Evolutionary conservation across 1,140 invertebrate species (phyloP).

Genomic region (Coelopa frigida): DNA sequence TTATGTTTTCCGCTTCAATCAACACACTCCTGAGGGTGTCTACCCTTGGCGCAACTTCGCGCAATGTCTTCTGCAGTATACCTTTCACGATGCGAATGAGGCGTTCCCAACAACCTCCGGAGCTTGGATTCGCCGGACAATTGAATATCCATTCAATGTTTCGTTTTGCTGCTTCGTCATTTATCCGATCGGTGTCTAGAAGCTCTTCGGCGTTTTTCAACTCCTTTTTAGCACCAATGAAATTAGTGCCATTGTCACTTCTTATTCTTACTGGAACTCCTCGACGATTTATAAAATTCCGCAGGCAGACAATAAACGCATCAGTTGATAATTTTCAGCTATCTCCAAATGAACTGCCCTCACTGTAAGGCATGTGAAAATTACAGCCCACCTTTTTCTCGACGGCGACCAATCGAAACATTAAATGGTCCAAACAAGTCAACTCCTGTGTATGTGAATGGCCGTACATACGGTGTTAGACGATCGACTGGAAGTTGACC

Average conservation of each 20-base stretch:
- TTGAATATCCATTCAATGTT: slow-evolving; percentile 26
- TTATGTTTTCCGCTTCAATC: slow-evolving; percentile 22
- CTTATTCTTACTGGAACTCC: slow-evolving; percentile 1
- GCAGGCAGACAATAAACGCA: slow-evolving; percentile 3
- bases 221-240: slow-evolving; percentile 24
- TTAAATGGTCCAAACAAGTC: slow-evolving; percentile 11
- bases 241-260: slow-evolving; percentile 10
- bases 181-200: background rate
- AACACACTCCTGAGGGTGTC: slow-evolving; percentile 17
- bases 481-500: slow-evolving; percentile 3
- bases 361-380: slow-evolving; percentile 12
- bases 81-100: slow-evolving; percentile 11
- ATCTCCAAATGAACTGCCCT: slow-evolving; percentile 1
- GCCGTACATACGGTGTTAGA: background rate
- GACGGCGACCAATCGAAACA: slow-evolving; percentile 14
- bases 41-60: background rate
- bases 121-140: slow-evolving; percentile 25
- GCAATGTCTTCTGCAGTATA: background rate
- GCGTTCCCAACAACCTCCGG: slow-evolving; percentile 22
- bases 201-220: slow-evolving; percentile 11
- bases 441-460: slow-evolving; percentile 12
- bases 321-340: slow-evolving; percentile 1
- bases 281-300: slow-evolving; percentile 4
- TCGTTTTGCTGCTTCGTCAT: background rate
- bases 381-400: slow-evolving; percentile 21